phyloP scores from a whole-genome alignment of 2,113 vertebrate species.

The Romanogobio albipinnatus region DNA sequence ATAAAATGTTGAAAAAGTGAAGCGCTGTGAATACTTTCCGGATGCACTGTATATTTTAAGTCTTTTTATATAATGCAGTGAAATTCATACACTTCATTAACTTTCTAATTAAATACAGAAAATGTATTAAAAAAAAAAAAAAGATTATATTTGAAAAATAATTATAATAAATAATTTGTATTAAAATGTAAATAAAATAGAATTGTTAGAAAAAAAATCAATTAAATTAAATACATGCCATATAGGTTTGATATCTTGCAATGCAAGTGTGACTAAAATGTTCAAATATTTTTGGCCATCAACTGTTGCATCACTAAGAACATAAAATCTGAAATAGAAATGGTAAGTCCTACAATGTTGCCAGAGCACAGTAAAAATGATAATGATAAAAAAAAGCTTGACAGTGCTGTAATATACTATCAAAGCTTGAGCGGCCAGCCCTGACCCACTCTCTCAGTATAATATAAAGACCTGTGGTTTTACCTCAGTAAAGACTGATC shows the following conservation, averaged over 20 bases:
- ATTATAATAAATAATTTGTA: neutral
- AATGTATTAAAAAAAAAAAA: too few relatives aligned
- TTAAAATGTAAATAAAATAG: too few relatives aligned
- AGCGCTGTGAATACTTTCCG: too few relatives aligned
- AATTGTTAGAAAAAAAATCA: too few relatives aligned
- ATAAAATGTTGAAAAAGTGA: too few relatives aligned
- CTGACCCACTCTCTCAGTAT: neutral
- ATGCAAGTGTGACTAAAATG: neutral
- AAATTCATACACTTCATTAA: neutral
- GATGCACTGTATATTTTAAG: too few relatives aligned
- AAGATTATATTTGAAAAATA: neutral
- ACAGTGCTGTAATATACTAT: neutral
- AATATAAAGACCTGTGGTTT: neutral
- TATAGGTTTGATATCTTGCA: too few relatives aligned
- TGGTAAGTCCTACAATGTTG: neutral
- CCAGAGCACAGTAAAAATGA: neutral
- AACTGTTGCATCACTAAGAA: neutral
- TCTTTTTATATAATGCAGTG: too few relatives aligned
- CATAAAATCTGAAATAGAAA: neutral
- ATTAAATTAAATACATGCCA: too few relatives aligned
- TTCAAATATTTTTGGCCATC: neutral
- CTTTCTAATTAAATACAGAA: neutral
- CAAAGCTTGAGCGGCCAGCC: neutral
- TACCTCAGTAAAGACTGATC: slow-evolving; percentile 4
- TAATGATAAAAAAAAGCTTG: neutral